Conservation (phyloP, 2,888 invertebrate species). For the Caenorhabditis uteleia region DNA sequence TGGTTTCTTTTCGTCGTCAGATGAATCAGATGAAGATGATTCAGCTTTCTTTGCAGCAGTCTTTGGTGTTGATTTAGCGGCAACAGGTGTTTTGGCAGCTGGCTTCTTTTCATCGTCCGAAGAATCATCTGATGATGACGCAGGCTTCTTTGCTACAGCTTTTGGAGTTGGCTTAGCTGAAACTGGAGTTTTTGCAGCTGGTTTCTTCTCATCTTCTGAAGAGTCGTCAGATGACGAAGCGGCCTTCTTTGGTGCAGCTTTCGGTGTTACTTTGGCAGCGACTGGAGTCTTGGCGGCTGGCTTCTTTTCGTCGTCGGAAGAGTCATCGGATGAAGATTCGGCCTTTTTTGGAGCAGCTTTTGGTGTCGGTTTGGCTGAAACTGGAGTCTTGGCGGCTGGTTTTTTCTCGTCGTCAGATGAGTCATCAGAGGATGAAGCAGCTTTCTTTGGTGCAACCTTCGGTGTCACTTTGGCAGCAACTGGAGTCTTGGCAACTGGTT, state of each 20-base stretch:
- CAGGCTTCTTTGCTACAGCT: conserved; percentile 28
- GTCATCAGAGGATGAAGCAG: conserved; percentile 29
- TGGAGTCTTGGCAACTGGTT: conserved; percentile 12
- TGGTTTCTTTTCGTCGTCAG: conserved; percentile 35
- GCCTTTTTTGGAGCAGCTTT: conserved; percentile 10
- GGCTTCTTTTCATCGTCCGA: conserved; percentile 22
- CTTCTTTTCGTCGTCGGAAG: conserved; percentile 22
- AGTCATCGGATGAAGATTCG: conserved; percentile 16
- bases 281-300: conserved; percentile 22
- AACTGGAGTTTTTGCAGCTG: conserved; percentile 11
- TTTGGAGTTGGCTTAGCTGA: conserved; percentile 20
- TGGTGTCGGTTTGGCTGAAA: conserved; percentile 3
- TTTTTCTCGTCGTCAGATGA: conserved; percentile 38
- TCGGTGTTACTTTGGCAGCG: conserved; percentile 4
- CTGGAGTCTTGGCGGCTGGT: conserved; percentile 10
- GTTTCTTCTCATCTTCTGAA: conserved; percentile 4
- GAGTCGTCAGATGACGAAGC: conserved; percentile 9
- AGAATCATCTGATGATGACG: conserved; percentile 35
- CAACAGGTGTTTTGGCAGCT: conserved; percentile 6
- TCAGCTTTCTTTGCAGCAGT: conserved; percentile 32
- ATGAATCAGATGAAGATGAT: conserved; percentile 30
- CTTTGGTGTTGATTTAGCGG: conserved; percentile 3
- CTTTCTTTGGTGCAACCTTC: conserved; percentile 35
- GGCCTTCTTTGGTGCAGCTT: conserved; percentile 18
- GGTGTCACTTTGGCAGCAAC: conserved; percentile 10